Conservation (phyloP, 2,888 invertebrate species). For the Uropetala carovei region DNA sequence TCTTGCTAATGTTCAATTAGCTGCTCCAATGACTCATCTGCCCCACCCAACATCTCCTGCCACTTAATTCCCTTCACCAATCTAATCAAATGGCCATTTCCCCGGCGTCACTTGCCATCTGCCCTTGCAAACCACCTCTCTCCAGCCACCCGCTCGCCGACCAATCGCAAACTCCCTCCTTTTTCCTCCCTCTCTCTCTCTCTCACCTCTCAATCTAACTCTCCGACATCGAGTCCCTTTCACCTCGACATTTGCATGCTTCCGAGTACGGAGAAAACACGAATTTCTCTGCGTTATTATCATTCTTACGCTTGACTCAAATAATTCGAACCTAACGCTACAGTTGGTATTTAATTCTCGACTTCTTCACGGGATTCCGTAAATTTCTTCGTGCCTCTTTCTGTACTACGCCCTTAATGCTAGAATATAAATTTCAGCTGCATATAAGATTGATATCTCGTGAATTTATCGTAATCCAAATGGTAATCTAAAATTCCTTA, state of each 20-base stretch:
- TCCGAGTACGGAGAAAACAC: not conserved
- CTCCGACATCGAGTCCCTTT: conserved; percentile 15
- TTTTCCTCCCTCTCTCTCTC: not conserved
- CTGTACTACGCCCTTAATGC: too few species aligned
- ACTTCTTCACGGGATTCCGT: too few species aligned
- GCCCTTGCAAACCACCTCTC: not conserved
- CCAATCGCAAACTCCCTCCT: not conserved
- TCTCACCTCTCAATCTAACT: not conserved
- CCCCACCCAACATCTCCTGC: not conserved
- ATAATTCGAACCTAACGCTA: too few species aligned
- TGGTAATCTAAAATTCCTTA: too few species aligned
- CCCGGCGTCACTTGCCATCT: conserved; percentile 43
- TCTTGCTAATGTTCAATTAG: conserved; percentile 57
- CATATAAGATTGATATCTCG: too few species aligned
- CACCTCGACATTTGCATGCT: conserved; percentile 23
- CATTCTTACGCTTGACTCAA: too few species aligned
- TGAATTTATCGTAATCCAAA: too few species aligned
- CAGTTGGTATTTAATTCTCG: too few species aligned
- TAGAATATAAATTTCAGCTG: too few species aligned
- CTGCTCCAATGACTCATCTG: conserved; percentile 43
- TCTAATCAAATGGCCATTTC: conserved; percentile 49
- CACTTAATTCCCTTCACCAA: not conserved
- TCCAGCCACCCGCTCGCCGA: not conserved
- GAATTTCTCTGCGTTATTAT: not conserved
- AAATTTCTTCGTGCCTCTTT: too few species aligned